Percentiles rank a stretch among this genome's conserved stretches.
These are phyloP conservation scores for Nannobrachium achirus DNA, from an alignment of 2,113 vertebrate genomes.

Conservation along the genomic window DNA sequence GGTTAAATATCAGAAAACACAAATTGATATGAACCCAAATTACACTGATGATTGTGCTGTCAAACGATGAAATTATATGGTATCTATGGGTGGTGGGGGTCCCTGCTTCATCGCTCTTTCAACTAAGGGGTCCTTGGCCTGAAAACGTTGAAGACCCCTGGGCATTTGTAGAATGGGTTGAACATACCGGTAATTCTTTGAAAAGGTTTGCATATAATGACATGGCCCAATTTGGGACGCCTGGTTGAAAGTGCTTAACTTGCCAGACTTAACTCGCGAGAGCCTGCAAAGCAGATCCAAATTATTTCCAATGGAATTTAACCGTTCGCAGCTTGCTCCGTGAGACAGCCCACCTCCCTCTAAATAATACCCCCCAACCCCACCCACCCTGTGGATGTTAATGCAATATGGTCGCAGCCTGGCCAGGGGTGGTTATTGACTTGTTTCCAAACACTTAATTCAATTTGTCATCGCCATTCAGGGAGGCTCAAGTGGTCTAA, in stretches of 20 bases:
- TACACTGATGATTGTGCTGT: no score
- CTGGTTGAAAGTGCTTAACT: conserved; percentile 44
- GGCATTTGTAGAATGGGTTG: no score
- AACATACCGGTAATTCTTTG: no score
- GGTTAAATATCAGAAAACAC: no score
- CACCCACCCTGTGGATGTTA: conserved; percentile 71
- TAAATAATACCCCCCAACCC: conserved; percentile 58
- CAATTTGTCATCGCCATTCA: conserved; percentile 85
- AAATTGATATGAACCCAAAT: no score
- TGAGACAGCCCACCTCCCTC: conserved; percentile 56
- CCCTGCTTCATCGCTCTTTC: no score
- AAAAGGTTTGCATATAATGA: neutral
- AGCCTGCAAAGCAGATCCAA: conserved; percentile 35
- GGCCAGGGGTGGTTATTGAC: conserved; percentile 69
- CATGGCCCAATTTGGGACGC: no score
- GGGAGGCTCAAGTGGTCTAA: conserved; percentile 82
- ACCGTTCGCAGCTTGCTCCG: conserved; percentile 53
- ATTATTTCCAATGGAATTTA: conserved; percentile 70
- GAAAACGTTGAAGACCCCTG: no score
- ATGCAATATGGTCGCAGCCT: conserved; percentile 79
- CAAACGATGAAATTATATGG: no score
- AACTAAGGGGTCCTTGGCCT: no score
- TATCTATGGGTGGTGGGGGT: no score
- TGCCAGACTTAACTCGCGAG: conserved; percentile 54
- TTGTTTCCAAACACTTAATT: conserved; percentile 86